These are phyloP conservation scores for Ophonus ardosiacus DNA, from an alignment of 2,888 invertebrate genomes.

Conservation along the genomic window DNA sequence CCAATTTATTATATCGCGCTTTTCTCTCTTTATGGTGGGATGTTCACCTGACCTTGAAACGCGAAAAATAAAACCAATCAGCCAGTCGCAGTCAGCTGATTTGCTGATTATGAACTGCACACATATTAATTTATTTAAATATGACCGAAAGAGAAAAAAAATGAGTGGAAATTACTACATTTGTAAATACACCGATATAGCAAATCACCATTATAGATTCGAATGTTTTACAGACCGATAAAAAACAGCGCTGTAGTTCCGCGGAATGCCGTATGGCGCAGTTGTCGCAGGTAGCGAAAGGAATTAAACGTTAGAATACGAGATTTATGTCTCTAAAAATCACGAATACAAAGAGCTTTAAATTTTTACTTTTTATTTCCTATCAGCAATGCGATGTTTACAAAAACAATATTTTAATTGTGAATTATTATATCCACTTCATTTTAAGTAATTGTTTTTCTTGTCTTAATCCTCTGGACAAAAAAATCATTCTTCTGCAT, in stretches of 20 bases:
- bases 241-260: slow-evolving; percentile 41
- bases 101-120: slow-evolving; percentile 28
- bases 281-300: slow-evolving; percentile 38
- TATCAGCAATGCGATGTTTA: slow-evolving; percentile 40
- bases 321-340: slow-evolving; percentile 37
- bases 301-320: slow-evolving; percentile 30
- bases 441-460: slow-evolving; percentile 56
- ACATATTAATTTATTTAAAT: slow-evolving; percentile 53
- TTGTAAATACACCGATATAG: slow-evolving; percentile 47
- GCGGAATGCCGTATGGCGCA: slow-evolving; percentile 35
- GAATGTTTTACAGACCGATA: slow-evolving; percentile 31
- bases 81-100: background rate
- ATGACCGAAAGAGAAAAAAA: slow-evolving; percentile 27
- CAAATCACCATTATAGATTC: slow-evolving; percentile 49
- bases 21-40: slow-evolving; percentile 35
- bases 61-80: slow-evolving; percentile 19
- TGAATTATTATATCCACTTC: slow-evolving; percentile 54
- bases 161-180: slow-evolving; percentile 50
- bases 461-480: slow-evolving; percentile 15
- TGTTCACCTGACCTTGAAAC: slow-evolving; percentile 33
- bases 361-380: slow-evolving; percentile 40
- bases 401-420: slow-evolving; percentile 61
- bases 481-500: slow-evolving; percentile 41
- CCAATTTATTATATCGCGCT: slow-evolving; percentile 21
- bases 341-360: slow-evolving; percentile 45